Conservation (phyloP, 2,113 vertebrate genomes). For the Nibea coibor region DNA sequence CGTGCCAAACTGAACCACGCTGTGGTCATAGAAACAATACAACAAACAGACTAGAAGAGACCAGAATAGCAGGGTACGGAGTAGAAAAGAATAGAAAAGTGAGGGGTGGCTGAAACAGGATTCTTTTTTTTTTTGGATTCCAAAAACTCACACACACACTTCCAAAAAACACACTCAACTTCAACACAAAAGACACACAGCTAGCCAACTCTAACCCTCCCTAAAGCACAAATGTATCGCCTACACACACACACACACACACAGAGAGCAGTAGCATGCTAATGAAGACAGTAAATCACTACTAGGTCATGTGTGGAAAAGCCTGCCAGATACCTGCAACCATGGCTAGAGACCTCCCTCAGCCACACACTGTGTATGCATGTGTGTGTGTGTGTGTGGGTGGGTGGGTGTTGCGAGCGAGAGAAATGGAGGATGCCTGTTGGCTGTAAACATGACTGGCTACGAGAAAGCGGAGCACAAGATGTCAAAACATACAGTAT, state of each 20-base stretch:
- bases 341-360: constrained; percentile 77
- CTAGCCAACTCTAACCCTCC: constrained; percentile 64
- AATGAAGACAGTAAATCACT: constrained; percentile 86
- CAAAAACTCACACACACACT: constrained; percentile 50
- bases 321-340: constrained; percentile 83
- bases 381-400: constrained; percentile 44
- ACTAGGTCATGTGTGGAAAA: constrained; percentile 83
- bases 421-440: constrained; percentile 72
- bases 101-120: constrained; percentile 30
- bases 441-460: constrained; percentile 70
- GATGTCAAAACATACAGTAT: constrained; percentile 25
- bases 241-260: constrained; percentile 55
- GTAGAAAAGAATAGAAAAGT: constrained; percentile 24
- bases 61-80: constrained; percentile 39
- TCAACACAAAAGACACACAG: constrained; percentile 67
- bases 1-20: constrained; percentile 73
- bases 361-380: constrained; percentile 54
- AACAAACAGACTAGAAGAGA: constrained; percentile 49
- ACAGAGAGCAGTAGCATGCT: constrained; percentile 65
- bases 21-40: constrained; percentile 62
- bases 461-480: constrained; percentile 45
- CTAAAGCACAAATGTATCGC: constrained; percentile 68
- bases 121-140: constrained; percentile 39
- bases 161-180: constrained; percentile 52
- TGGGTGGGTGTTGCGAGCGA: constrained; percentile 29